These are phyloP conservation scores for Diaphora mendica DNA, from an alignment of 2,888 invertebrate species.

Conservation along the genomic window DNA sequence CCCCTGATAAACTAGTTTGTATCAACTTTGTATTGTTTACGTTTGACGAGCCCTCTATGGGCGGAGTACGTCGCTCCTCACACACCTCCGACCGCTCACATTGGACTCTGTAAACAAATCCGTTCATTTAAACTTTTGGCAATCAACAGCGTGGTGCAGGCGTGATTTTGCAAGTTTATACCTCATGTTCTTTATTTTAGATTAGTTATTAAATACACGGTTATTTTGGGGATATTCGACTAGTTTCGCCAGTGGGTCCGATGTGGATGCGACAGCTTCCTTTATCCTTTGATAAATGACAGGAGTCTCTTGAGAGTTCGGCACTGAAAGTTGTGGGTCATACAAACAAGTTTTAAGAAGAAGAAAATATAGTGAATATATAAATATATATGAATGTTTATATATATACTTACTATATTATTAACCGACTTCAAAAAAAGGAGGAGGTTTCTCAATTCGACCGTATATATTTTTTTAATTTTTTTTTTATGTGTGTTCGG, in stretches of 20 bases:
- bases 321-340: not conserved
- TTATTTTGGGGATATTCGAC: not conserved
- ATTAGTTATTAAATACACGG: not conserved
- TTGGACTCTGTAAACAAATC: not conserved
- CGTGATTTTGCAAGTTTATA: not conserved
- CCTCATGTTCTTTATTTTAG: not conserved
- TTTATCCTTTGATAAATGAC: not conserved
- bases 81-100: not conserved
- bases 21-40: constrained; percentile 10
- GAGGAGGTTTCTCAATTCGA: no score
- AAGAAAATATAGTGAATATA: not conserved
- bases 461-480: no score
- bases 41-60: constrained; percentile 1
- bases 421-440: no score
- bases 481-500: no score
- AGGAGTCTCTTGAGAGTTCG: not conserved
- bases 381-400: no score
- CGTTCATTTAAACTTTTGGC: constrained; percentile 24
- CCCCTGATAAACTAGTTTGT: constrained; percentile 21
- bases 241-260: not conserved
- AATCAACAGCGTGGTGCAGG: constrained; percentile 4
- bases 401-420: no score
- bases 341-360: no score
- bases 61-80: not conserved
- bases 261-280: not conserved